These are phyloP conservation scores for Climacteris rufus DNA, from an alignment of 2,113 vertebrate species.

Conservation along the genomic window DNA sequence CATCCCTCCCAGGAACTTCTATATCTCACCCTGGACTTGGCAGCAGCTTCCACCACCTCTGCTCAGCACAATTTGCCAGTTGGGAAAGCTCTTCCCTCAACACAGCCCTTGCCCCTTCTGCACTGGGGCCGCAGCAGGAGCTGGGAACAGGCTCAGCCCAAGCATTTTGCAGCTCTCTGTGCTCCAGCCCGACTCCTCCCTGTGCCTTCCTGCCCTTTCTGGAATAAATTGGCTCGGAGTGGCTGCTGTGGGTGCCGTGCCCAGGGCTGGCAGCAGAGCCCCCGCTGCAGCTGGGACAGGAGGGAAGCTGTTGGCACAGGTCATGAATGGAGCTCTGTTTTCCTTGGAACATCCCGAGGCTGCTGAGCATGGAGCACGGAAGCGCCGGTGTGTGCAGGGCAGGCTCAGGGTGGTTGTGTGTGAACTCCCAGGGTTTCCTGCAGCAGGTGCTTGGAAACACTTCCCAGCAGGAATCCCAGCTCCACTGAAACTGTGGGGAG, in stretches of 20 bases:
- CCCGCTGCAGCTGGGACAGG: neutral
- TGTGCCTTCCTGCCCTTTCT: neutral
- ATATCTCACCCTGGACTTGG: neutral
- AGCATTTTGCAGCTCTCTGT: rapidly evolving
- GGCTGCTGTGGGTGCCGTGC: neutral
- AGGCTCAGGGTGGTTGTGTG: neutral
- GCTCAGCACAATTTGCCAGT: neutral
- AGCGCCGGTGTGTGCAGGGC: neutral
- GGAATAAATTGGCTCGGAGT: neutral
- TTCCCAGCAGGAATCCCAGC: neutral
- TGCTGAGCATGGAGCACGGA: neutral
- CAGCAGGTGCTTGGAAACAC: neutral
- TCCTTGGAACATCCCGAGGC: neutral
- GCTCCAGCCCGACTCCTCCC: neutral
- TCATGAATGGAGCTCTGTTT: constrained; percentile 18
- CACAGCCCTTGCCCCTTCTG: neutral
- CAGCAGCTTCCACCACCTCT: neutral
- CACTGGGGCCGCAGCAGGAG: neutral
- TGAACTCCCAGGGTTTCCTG: neutral
- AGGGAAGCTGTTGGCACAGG: neutral
- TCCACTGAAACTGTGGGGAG: neutral
- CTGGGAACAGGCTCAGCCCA: neutral
- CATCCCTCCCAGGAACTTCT: neutral
- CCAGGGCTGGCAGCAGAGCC: neutral
- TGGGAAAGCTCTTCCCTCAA: neutral